These are phyloP conservation scores for Drosophila truncata DNA, from an alignment of 1,140 invertebrate species.

Conservation along the genomic window DNA sequence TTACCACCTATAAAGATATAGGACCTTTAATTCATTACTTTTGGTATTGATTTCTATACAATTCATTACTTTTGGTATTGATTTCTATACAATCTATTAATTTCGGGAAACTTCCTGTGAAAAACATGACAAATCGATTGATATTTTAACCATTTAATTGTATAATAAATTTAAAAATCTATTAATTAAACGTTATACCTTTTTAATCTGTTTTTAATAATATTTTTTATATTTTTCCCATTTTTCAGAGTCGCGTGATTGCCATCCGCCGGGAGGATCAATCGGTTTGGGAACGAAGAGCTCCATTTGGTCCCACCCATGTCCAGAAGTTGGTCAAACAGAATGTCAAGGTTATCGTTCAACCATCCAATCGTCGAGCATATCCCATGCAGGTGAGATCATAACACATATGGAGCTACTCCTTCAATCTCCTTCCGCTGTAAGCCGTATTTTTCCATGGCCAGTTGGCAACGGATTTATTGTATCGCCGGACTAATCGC, in stretches of 20 bases:
- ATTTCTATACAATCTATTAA: too few species aligned
- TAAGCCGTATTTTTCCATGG: slow-evolving; percentile 31
- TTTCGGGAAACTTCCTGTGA: too few species aligned
- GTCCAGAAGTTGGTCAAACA: slow-evolving; percentile 94
- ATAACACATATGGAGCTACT: not conserved
- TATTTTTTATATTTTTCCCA: not conserved
- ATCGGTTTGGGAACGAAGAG: slow-evolving; percentile 98
- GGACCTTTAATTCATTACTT: too few species aligned
- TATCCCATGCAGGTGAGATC: slow-evolving; percentile 95
- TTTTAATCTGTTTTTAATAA: not conserved
- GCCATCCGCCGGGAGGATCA: slow-evolving; percentile 97
- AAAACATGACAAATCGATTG: too few species aligned
- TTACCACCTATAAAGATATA: too few species aligned
- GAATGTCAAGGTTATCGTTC: slow-evolving; percentile 98
- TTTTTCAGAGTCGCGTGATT: slow-evolving; percentile 88
- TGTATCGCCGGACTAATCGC: slow-evolving; percentile 26
- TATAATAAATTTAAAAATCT: too few species aligned
- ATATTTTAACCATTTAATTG: too few species aligned
- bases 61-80: too few species aligned
- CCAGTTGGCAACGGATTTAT: slow-evolving; percentile 38
- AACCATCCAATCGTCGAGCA: slow-evolving; percentile 98
- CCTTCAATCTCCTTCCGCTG: not conserved
- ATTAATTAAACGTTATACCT: too few species aligned
- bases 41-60: too few species aligned
- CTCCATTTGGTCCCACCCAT: slow-evolving; percentile 96